A percentile compares a stretch with the other conserved stretches of the same genome.
Conservation (phyloP, 2,888 invertebrate genomes). For the Parnassius mnemosyne region DNA sequence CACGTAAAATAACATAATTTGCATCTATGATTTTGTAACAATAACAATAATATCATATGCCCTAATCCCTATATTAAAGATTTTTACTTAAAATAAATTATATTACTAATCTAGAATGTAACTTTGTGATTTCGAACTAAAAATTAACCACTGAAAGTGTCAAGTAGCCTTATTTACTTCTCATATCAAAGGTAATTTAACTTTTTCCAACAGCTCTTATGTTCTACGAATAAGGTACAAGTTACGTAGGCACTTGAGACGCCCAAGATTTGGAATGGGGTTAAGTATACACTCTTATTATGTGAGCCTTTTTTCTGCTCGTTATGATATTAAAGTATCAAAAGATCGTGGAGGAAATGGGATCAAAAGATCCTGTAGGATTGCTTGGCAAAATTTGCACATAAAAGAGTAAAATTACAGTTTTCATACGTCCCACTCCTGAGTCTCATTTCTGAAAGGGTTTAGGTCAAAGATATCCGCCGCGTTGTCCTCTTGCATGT, state of each 20-base stretch:
- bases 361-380: background rate
- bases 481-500: too few species aligned
- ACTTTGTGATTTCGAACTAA: background rate
- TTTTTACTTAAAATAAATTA: too few species aligned
- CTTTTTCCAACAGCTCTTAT: background rate
- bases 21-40: too few species aligned
- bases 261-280: background rate
- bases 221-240: background rate
- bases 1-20: too few species aligned
- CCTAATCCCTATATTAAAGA: too few species aligned
- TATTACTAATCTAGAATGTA: too few species aligned
- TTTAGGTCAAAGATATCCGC: too few species aligned
- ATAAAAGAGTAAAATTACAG: too few species aligned
- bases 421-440: too few species aligned
- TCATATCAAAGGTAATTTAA: slow-evolving; percentile 1
- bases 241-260: background rate
- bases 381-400: background rate
- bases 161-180: background rate
- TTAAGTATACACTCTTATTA: background rate
- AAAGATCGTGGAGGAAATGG: background rate
- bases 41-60: too few species aligned
- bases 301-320: background rate
- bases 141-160: background rate
- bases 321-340: background rate
- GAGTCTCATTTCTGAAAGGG: too few species aligned